Evolutionary conservation across 1,140 invertebrate genomes (phyloP).

Genomic region (Lucilia cuprina): DNA sequence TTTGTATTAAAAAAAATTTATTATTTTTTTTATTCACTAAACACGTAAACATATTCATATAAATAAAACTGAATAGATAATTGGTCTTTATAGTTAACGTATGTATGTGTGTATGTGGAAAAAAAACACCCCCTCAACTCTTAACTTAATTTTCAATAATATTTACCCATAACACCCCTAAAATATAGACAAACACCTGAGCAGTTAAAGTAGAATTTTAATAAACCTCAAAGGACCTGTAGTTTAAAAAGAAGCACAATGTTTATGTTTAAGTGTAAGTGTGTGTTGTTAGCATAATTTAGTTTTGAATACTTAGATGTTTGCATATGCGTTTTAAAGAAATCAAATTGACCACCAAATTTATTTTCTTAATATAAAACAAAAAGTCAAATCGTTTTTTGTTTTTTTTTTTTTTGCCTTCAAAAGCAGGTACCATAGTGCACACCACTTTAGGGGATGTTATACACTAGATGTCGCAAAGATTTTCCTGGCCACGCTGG

Average conservation of each 20-base stretch:
- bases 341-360: conserved; percentile 5
- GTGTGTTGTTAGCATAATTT: background rate
- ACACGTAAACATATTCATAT: conserved; percentile 21
- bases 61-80: conserved; percentile 29
- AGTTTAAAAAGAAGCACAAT: background rate
- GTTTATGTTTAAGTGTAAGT: background rate
- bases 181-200: conserved; percentile 15
- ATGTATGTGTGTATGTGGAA: background rate
- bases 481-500: conserved; percentile 10
- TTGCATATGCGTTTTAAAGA: background rate
- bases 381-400: background rate
- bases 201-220: background rate
- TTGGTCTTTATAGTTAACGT: conserved; percentile 36
- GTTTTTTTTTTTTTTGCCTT: too few species aligned
- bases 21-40: conserved; percentile 25
- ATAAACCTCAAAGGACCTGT: background rate
- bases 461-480: background rate
- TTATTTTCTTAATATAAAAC: background rate
- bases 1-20: background rate
- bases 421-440: background rate
- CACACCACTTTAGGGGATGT: background rate
- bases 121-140: conserved; percentile 29
- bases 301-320: background rate
- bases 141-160: conserved; percentile 19
- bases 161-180: conserved; percentile 28